Evolutionary conservation across 1,140 invertebrate species (phyloP), one percentile per base, ranked within the genome.

Genomic region (Adoxophyes honmai): DNA sequence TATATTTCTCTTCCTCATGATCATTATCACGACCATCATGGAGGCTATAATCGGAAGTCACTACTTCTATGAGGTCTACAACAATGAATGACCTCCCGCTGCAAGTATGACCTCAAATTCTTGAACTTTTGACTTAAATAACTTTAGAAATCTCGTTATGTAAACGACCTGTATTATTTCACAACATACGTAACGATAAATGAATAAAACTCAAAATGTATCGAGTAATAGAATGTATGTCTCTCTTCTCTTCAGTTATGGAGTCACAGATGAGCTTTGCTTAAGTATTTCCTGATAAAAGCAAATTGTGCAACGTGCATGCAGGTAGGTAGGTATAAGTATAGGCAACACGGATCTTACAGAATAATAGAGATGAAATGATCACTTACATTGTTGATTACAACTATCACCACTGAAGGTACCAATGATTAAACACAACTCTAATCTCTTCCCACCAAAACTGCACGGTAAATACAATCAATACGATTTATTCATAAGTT

Each of bases 301-400:
- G 42, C 18, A 48, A n/a, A 18, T 48, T 48, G 42, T 48, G 42
- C 42, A 48, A 48, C 39, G 18, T 44, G 42, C n/a, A 48, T 14
- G 10, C 5, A 48, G 39, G 39, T 44, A 16, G 14, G 5, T n/a
- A 18, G n/a, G n/a, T n/a, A n/a, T n/a, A n/a, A n/a, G n/a, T n/a
- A n/a, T n/a, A 1, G 6, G 3, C 3, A 10, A 21, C 11, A 28
- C 18, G 18, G 42, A 48, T 48, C 9, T 33, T 11, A 28, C 8
- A 10, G 8, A 10, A 44, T n/a, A 4, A 4, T n/a, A 28, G 2
- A 18, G n/a, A 9, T 16, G 21, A 36, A 36, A 36, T 10, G 1
- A n/a, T 28, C 16, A 48, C 42, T 48, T 48, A 48, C 42, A 48
- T 7, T 48, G 28, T 48, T 48, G 1, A 18, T n/a, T 0, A n/a